Evolutionary conservation across 64 coral and sea anemone genomes (phyloP).

Genomic region (Platygyra sinensis): DNA sequence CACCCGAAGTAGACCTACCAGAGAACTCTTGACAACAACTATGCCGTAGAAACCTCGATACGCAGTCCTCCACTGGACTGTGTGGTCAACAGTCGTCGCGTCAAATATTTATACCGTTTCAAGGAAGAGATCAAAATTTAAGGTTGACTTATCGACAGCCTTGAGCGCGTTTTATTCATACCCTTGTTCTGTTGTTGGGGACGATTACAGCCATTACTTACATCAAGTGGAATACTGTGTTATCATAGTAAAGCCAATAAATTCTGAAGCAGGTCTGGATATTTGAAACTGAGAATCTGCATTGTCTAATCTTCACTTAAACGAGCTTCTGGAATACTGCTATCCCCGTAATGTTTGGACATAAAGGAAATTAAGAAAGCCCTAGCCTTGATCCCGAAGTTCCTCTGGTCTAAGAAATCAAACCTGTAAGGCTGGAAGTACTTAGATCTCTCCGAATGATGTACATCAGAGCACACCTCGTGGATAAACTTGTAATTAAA

Average conservation of each 20-base stretch:
- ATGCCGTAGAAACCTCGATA: slow-evolving; percentile 37
- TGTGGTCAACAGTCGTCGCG: slow-evolving; percentile 39
- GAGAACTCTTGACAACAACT: neutral
- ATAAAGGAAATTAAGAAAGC: slow-evolving; percentile 41
- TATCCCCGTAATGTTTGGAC: slow-evolving; percentile 55
- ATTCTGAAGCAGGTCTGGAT: neutral
- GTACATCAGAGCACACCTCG: neutral
- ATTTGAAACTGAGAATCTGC: slow-evolving; percentile 13
- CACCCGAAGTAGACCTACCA: neutral
- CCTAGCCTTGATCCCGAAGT: slow-evolving; percentile 37
- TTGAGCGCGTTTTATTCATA: slow-evolving; percentile 12
- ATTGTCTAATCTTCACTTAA: neutral
- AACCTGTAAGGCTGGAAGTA: slow-evolving; percentile 12
- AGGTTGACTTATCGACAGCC: neutral
- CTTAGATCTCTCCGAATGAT: neutral
- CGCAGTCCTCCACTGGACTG: slow-evolving; percentile 9
- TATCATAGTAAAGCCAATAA: slow-evolving; percentile 23
- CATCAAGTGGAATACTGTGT: neutral
- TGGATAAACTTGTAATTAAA: slow-evolving; percentile 18
- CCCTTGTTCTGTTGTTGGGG: slow-evolving; percentile 58
- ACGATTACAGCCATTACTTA: slow-evolving; percentile 8
- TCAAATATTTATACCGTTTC: neutral
- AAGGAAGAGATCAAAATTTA: slow-evolving; percentile 19
- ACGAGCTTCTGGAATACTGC: slow-evolving; percentile 35
- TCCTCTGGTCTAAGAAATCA: slow-evolving; percentile 45